Conservation (phyloP, 2,888 invertebrate species). For the Bibio marci region DNA sequence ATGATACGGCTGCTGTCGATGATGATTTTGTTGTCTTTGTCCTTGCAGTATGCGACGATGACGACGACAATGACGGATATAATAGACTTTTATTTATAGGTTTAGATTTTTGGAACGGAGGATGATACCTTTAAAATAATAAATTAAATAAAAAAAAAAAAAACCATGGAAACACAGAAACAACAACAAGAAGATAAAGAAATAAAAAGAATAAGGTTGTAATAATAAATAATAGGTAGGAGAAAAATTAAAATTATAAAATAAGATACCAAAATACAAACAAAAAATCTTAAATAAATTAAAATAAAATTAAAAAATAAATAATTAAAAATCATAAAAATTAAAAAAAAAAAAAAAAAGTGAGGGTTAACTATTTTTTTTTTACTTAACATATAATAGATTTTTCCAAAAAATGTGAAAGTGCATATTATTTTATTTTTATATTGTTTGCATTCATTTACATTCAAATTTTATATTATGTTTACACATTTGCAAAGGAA, state of each 20-base stretch:
- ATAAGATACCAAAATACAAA: constrained; percentile 1
- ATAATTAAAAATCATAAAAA: too few species aligned
- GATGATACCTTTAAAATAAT: constrained; percentile 13
- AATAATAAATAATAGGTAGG: constrained; percentile 6
- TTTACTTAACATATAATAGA: too few species aligned
- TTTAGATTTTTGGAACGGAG: constrained; percentile 27
- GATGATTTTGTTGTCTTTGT: too few species aligned
- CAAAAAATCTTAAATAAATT: neutral
- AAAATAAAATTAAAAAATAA: too few species aligned
- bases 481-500: too few species aligned
- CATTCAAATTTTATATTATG: too few species aligned
- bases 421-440: too few species aligned
- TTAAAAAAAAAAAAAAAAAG: too few species aligned
- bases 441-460: too few species aligned
- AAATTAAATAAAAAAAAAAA: constrained; percentile 4
- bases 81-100: constrained; percentile 28
- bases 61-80: constrained; percentile 22
- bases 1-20: constrained; percentile 20
- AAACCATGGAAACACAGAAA: neutral
- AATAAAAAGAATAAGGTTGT: constrained; percentile 15
- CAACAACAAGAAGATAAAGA: constrained; percentile 10
- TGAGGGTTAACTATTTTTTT: too few species aligned
- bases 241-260: constrained; percentile 1
- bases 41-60: too few species aligned
- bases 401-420: too few species aligned